Conservation (phyloP, 2,113 vertebrate species). For the Piaya cayana region DNA sequence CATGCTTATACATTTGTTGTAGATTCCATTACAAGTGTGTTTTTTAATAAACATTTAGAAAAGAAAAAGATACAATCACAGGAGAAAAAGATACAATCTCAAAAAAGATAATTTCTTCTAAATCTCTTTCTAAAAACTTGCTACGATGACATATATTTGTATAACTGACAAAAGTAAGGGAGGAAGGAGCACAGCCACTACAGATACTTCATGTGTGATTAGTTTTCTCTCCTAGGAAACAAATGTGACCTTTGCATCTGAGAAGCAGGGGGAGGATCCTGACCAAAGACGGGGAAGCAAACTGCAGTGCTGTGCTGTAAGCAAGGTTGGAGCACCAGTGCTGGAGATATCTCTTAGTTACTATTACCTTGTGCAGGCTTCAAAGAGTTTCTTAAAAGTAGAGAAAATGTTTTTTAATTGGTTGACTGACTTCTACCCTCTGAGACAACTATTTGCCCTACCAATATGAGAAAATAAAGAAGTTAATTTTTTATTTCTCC, state of each 20-base stretch:
- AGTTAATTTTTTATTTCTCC: neutral
- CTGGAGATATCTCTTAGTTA: neutral
- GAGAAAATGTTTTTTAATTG: neutral
- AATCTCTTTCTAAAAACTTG: neutral
- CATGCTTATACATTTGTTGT: neutral
- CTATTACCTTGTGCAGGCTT: neutral
- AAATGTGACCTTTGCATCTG: neutral
- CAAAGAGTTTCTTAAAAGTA: neutral
- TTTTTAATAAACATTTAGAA: neutral
- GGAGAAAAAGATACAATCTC: neutral
- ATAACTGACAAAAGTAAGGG: neutral
- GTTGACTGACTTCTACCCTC: neutral
- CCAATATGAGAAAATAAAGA: neutral
- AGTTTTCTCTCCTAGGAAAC: neutral
- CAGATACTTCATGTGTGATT: neutral
- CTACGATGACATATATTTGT: neutral
- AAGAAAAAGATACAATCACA: neutral
- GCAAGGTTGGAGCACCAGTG: neutral
- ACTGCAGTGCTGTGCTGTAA: neutral
- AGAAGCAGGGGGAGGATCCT: neutral
- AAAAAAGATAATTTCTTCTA: too few relatives aligned
- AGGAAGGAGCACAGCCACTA: neutral
- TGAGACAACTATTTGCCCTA: neutral
- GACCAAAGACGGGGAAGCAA: neutral
- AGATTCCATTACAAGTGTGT: neutral